Conservation (phyloP, 2,797 vertebrate species). For the Hydrolagus colliei region DNA sequence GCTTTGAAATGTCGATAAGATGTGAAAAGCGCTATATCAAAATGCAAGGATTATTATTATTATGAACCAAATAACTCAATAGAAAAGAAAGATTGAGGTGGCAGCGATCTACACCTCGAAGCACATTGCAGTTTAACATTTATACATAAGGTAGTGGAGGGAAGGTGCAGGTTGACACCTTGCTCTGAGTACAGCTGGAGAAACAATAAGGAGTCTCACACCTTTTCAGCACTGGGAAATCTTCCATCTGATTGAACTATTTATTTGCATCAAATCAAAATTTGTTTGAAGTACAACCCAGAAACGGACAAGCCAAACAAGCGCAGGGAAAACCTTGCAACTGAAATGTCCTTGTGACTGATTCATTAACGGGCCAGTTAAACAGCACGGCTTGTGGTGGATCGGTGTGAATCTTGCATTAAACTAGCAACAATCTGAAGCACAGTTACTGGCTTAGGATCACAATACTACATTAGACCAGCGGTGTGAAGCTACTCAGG, state of each 20-base stretch:
- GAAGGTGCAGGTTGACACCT: conserved; percentile 12
- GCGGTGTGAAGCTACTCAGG: too few relatives aligned
- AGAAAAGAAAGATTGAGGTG: conserved; percentile 2
- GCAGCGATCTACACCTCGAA: conserved; percentile 10
- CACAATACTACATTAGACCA: too few relatives aligned
- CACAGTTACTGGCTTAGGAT: too few relatives aligned
- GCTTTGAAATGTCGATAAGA: too few relatives aligned
- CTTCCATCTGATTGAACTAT: not conserved
- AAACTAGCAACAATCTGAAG: too few relatives aligned
- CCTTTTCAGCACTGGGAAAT: not conserved
- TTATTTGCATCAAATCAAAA: conserved; percentile 18
- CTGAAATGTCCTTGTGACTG: too few relatives aligned
- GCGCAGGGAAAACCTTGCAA: not conserved
- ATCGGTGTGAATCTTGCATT: too few relatives aligned
- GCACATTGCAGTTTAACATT: conserved; percentile 13
- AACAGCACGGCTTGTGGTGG: too few relatives aligned
- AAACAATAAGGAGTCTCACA: conserved; percentile 23
- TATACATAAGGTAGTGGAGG: conserved; percentile 21
- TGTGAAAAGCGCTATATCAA: too few relatives aligned
- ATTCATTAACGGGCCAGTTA: too few relatives aligned
- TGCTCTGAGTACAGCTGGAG: conserved; percentile 20
- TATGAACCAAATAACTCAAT: not conserved
- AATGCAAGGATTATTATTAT: too few relatives aligned
- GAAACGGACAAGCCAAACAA: not conserved
- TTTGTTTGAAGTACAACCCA: not conserved